Percentiles rank a stretch among this genome's conserved stretches.
phyloP scores from a whole-genome alignment of 2,888 invertebrate genomes.

The Scaeva pyrastri region DNA sequence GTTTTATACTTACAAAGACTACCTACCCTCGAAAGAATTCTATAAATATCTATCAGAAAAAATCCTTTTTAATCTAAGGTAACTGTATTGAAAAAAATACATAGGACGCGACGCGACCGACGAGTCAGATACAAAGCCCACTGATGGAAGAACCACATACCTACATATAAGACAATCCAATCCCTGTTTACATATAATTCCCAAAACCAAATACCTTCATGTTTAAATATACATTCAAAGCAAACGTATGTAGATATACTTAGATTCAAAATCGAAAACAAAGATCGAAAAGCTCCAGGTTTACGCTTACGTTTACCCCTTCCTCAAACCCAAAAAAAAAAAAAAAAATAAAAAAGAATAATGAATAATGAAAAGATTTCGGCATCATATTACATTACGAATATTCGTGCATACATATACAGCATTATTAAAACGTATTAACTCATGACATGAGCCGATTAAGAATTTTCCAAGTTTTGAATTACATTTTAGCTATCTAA shows the following conservation, averaged over 20 bases:
- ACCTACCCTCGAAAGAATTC: conserved; percentile 9
- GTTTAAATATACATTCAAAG: neutral
- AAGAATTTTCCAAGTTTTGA: conserved; percentile 82
- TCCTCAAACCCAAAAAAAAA: no score
- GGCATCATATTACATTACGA: conserved; percentile 59
- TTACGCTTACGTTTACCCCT: conserved; percentile 38
- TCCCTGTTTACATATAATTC: conserved; percentile 23
- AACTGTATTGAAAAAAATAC: conserved; percentile 50
- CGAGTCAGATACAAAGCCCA: conserved; percentile 54
- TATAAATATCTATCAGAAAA: conserved; percentile 11
- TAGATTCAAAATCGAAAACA: conserved; percentile 54
- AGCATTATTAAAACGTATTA: conserved; percentile 75
- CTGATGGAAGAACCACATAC: conserved; percentile 31
- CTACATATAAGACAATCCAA: conserved; percentile 42
- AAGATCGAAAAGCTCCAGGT: conserved; percentile 58
- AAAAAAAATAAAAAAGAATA: conserved; percentile 24
- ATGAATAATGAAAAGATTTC: conserved; percentile 59
- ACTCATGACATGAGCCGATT: conserved; percentile 84
- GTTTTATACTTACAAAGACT: neutral
- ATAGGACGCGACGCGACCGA: no score
- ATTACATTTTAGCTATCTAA: conserved; percentile 77
- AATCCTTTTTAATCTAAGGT: conserved; percentile 40
- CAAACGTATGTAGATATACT: neutral
- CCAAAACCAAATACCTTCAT: neutral
- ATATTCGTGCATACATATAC: conserved; percentile 6